These are phyloP conservation scores for Monochamus alternatus DNA, from an alignment of 2,888 invertebrate species.

Conservation along the genomic window DNA sequence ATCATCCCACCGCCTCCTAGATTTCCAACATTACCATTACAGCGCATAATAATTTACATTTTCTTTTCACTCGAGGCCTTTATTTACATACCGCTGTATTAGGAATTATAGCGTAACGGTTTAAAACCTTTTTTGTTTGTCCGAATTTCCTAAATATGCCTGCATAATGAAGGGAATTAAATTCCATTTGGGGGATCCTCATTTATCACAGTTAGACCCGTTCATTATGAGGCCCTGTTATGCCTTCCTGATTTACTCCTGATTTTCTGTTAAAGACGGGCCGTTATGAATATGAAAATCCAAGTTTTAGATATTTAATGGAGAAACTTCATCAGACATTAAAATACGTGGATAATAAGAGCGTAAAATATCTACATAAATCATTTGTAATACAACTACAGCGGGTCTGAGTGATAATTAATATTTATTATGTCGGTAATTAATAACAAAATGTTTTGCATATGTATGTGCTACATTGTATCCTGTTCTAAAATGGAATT, in stretches of 20 bases:
- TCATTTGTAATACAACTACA: background rate
- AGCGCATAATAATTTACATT: background rate
- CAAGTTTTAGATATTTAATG: constrained; percentile 10
- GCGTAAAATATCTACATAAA: constrained; percentile 11
- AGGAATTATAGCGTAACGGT: background rate
- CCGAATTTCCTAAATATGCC: constrained; percentile 29
- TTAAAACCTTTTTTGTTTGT: constrained; percentile 30
- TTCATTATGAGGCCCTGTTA: constrained; percentile 33
- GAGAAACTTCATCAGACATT: background rate
- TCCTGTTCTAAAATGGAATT: background rate
- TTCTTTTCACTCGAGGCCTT: background rate
- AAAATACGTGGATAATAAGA: constrained; percentile 6
- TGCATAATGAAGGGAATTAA: constrained; percentile 39
- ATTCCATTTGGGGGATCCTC: constrained; percentile 34
- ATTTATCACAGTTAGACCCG: constrained; percentile 41
- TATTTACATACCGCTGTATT: background rate
- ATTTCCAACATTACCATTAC: background rate
- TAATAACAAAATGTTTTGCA: constrained; percentile 7
- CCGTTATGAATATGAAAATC: constrained; percentile 28
- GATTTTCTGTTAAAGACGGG: constrained; percentile 31
- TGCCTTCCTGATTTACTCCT: constrained; percentile 36
- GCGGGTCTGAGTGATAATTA: constrained; percentile 1
- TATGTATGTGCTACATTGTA: background rate
- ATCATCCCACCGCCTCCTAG: background rate
- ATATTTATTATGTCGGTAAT: constrained; percentile 1